phyloP scores from a whole-genome alignment of 92 coral and sea anemone genomes.

The Muricea muricata region DNA sequence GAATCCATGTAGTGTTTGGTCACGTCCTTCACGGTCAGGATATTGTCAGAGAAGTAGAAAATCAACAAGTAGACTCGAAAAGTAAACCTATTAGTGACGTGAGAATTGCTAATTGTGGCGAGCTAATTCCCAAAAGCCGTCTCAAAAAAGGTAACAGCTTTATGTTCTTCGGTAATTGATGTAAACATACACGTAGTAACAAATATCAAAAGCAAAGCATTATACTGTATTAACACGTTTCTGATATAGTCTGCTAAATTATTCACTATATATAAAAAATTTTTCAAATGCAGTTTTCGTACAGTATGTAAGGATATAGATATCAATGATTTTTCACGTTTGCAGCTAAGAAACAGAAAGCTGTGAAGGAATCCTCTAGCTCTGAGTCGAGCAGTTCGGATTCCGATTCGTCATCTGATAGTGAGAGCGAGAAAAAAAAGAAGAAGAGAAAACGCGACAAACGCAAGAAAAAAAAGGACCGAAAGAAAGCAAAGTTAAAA shows the following conservation, averaged over 20 bases:
- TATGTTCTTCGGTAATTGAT: neutral
- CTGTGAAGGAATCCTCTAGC: neutral
- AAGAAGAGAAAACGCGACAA: conserved; percentile 55
- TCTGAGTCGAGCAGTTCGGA: conserved; percentile 48
- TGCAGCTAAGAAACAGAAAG: conserved; percentile 26
- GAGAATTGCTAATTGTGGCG: conserved; percentile 87
- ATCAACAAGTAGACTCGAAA: conserved; percentile 82
- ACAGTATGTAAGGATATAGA: no score
- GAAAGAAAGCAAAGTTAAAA: conserved; percentile 53
- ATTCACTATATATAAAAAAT: no score
- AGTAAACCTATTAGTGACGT: conserved; percentile 83
- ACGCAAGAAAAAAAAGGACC: conserved; percentile 52
- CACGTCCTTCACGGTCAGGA: conserved; percentile 93
- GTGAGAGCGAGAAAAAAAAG: conserved; percentile 73
- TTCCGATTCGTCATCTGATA: conserved; percentile 73
- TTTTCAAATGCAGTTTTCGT: no score
- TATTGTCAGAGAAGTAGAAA: conserved; percentile 79
- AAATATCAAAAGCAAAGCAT: no score
- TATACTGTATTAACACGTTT: no score
- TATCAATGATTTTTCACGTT: neutral
- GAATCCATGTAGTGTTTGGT: conserved; percentile 94
- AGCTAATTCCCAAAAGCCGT: conserved; percentile 82
- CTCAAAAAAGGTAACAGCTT: neutral
- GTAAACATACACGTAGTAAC: neutral
- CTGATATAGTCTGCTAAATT: no score